A percentile compares a stretch with the other conserved stretches of the same genome.
These are phyloP conservation scores for Microdon myrmicae DNA, from an alignment of 2,888 invertebrate species.

Conservation along the genomic window DNA sequence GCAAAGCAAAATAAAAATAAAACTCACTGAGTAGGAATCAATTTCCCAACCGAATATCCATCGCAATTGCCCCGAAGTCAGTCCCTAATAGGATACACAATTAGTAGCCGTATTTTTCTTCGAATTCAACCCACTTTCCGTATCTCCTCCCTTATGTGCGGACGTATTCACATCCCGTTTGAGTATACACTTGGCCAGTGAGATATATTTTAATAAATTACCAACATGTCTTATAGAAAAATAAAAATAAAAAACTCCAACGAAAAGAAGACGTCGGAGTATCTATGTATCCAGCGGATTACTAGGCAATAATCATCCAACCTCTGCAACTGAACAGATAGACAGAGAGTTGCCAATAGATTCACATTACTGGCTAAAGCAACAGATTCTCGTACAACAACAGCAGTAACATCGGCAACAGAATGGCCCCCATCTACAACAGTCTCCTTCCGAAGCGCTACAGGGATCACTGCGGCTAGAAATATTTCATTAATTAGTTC, in stretches of 20 bases:
- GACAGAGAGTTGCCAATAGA: conserved; percentile 40
- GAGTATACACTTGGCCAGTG: conserved; percentile 25
- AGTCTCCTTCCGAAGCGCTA: background rate
- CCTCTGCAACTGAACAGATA: conserved; percentile 21
- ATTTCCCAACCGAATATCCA: conserved; percentile 44
- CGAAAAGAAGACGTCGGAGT: conserved; percentile 9
- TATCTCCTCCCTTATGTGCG: background rate
- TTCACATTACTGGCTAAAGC: no score
- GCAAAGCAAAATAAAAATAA: no score
- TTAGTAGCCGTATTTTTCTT: conserved; percentile 50
- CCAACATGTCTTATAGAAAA: conserved; percentile 25
- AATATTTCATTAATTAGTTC: conserved; percentile 58
- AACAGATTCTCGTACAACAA: no score
- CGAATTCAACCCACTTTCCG: conserved; percentile 43
- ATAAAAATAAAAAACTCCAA: conserved; percentile 13
- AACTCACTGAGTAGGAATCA: conserved; percentile 50
- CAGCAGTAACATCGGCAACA: conserved; percentile 8
- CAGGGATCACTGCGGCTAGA: conserved; percentile 53
- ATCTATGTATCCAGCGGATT: conserved; percentile 17
- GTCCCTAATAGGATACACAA: conserved; percentile 47
- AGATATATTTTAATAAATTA: conserved; percentile 52
- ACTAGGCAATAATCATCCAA: conserved; percentile 31
- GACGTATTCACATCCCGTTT: background rate
- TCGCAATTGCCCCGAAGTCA: conserved; percentile 43
- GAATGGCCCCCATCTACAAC: background rate